phyloP scores from a whole-genome alignment of 2,888 invertebrate genomes.

The Toxonevra muliebris region DNA sequence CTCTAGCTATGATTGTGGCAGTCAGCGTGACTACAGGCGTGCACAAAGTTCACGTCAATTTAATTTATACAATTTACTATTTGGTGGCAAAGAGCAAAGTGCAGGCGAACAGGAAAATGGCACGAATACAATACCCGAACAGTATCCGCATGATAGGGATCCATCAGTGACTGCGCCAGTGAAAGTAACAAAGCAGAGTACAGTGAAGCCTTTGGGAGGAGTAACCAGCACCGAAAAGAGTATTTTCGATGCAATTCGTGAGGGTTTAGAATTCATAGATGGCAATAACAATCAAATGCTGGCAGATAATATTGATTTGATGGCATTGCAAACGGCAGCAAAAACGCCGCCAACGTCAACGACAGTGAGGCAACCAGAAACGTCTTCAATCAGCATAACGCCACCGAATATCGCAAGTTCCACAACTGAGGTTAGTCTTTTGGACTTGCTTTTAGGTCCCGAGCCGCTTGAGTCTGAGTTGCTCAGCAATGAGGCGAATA shows the following conservation, averaged over 20 bases:
- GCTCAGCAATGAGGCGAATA: conserved; percentile 13
- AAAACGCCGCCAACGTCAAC: conserved; percentile 14
- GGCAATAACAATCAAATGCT: conserved; percentile 57
- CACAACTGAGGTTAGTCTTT: conserved; percentile 53
- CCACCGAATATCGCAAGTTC: conserved; percentile 27
- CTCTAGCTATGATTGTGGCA: conserved; percentile 82
- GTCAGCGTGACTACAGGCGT: conserved; percentile 63
- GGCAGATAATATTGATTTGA: conserved; percentile 50
- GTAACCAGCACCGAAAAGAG: conserved; percentile 53
- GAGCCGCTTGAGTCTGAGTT: conserved; percentile 33
- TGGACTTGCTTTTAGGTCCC: conserved; percentile 56
- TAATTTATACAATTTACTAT: conserved; percentile 60
- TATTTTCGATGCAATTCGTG: conserved; percentile 59
- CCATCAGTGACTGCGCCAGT: conserved; percentile 40
- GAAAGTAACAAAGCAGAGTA: conserved; percentile 11
- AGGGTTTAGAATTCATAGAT: conserved; percentile 62
- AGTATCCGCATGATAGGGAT: conserved; percentile 56
- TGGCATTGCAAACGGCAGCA: conserved; percentile 36
- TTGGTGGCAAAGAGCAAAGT: conserved; percentile 58
- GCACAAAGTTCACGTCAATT: conserved; percentile 60
- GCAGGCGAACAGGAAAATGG: conserved; percentile 38
- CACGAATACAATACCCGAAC: conserved; percentile 43
- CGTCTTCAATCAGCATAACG: conserved; percentile 10
- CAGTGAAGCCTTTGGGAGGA: background rate
- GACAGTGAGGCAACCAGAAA: background rate